Percentiles rank a stretch among this genome's conserved stretches.
Conservation (phyloP, 1,140 invertebrate genomes). For the Dolichoris vasculosae region DNA sequence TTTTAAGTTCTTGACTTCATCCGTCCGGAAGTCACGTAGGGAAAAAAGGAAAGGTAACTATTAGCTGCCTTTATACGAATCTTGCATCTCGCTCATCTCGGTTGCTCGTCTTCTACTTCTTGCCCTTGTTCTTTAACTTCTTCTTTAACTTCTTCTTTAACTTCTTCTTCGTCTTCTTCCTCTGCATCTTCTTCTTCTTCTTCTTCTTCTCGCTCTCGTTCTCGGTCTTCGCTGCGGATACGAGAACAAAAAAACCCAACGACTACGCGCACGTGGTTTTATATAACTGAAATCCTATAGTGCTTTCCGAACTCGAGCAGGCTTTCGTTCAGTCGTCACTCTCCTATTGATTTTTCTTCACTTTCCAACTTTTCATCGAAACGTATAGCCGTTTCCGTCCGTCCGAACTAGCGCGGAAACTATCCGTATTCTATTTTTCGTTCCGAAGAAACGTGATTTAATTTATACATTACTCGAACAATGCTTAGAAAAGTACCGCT, state of each 20-base stretch:
- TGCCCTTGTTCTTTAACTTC: not conserved
- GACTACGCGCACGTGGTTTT: conserved; percentile 1
- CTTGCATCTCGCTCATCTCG: not conserved
- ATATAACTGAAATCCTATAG: conserved; percentile 33
- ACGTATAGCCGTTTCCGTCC: conserved; percentile 24
- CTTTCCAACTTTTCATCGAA: conserved; percentile 26
- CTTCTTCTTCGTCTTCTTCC: not conserved
- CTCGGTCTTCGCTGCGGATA: not conserved
- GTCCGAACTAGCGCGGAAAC: not conserved
- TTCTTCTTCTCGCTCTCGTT: not conserved
- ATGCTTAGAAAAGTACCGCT: no score
- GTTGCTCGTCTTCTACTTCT: not conserved
- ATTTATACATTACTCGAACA: no score
- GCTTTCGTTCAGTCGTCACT: not conserved
- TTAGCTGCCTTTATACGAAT: not conserved
- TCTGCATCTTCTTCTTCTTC: not conserved
- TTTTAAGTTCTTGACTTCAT: conserved; percentile 27
- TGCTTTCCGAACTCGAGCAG: conserved; percentile 12
- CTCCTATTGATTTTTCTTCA: conserved; percentile 42
- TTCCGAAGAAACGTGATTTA: not conserved
- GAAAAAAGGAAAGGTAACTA: conserved; percentile 29
- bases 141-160: not conserved
- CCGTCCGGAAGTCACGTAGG: conserved; percentile 36
- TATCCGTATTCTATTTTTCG: conserved; percentile 2
- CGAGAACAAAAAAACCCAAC: not conserved